phyloP scores from a whole-genome alignment of 1,140 invertebrate species.

The Coptotermes formosanus region DNA sequence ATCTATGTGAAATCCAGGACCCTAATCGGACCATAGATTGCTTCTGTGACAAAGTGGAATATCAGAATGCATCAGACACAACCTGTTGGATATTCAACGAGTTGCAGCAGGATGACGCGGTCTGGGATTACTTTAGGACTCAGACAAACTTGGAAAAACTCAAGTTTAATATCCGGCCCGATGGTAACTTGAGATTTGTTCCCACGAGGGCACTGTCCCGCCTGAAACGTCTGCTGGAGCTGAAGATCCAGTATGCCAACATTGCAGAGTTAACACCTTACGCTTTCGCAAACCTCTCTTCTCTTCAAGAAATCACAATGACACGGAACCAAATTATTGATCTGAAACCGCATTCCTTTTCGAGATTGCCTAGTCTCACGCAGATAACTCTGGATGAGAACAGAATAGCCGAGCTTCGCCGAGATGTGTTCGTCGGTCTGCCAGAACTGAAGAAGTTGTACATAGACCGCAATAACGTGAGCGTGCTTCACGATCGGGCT shows the following conservation, averaged over 20 bases:
- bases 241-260: conserved; percentile 68
- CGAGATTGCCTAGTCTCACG: conserved; percentile 62
- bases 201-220: conserved; percentile 65
- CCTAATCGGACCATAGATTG: conserved; percentile 48
- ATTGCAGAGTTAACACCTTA: conserved; percentile 64
- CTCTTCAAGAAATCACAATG: conserved; percentile 48
- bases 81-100: conserved; percentile 65
- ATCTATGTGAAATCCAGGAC: conserved; percentile 50
- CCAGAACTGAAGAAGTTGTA: conserved; percentile 64
- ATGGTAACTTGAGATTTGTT: conserved; percentile 61
- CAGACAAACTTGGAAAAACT: conserved; percentile 67
- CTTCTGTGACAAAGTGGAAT: conserved; percentile 46
- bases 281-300: conserved; percentile 68
- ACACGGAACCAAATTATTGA: conserved; percentile 53
- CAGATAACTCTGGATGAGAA: conserved; percentile 70
- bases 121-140: conserved; percentile 68
- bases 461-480: conserved; percentile 70
- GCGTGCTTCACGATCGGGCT: conserved; percentile 66
- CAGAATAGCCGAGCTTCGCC: conserved; percentile 65
- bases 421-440: conserved; percentile 66
- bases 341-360: conserved; percentile 64
- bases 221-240: conserved; percentile 60
- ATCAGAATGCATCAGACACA: conserved; percentile 48
- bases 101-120: conserved; percentile 59
- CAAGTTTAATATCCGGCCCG: conserved; percentile 64